phyloP scores from a whole-genome alignment of 2,113 vertebrate genomes.

The Vimba vimba region DNA sequence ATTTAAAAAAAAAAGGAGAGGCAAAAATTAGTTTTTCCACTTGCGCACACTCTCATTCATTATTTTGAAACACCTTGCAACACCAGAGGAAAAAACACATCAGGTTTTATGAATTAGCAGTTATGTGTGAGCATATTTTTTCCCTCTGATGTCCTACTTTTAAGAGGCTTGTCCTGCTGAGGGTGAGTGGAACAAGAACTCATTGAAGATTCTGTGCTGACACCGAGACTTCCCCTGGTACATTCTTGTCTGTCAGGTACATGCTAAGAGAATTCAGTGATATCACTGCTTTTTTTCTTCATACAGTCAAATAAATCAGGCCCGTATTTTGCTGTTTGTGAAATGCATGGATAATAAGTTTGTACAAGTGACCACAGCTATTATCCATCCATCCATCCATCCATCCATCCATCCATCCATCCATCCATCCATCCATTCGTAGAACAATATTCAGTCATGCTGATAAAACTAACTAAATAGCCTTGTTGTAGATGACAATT shows the following conservation, averaged over 20 bases:
- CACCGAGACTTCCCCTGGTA: constrained; percentile 9
- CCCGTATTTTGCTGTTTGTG: neutral
- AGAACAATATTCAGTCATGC: neutral
- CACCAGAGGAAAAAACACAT: neutral
- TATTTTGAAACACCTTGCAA: constrained; percentile 36
- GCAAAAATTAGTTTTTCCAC: constrained; percentile 28
- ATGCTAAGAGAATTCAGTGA: constrained; percentile 19
- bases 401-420: no score
- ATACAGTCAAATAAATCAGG: neutral
- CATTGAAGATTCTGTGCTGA: constrained; percentile 38
- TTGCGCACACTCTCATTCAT: constrained; percentile 19
- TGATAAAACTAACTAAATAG: neutral
- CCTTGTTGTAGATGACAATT: neutral
- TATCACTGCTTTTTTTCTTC: neutral
- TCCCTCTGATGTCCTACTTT: constrained; percentile 32
- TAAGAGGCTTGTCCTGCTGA: constrained; percentile 17
- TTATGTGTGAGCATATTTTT: constrained; percentile 8
- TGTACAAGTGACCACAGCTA: neutral
- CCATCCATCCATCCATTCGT: no score
- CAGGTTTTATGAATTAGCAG: constrained; percentile 40
- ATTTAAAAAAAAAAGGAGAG: neutral
- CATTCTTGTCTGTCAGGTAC: constrained; percentile 18
- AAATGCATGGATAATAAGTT: neutral
- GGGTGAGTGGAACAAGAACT: constrained; percentile 9
- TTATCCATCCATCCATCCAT: no score